Evolutionary conservation across 2,113 vertebrate species (phyloP).

Genomic region (Cygnus atratus): DNA sequence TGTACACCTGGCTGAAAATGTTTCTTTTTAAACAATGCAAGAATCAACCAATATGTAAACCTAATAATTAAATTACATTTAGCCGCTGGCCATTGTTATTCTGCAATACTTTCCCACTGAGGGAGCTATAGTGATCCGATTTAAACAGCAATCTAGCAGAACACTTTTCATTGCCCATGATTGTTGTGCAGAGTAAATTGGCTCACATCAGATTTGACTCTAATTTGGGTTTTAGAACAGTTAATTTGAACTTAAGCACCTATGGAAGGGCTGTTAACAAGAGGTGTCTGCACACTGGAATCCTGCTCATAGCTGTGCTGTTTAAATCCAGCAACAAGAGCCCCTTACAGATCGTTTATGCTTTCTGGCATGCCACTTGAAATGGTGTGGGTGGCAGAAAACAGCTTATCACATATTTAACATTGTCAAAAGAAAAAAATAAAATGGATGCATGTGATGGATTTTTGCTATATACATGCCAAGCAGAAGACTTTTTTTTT

Average conservation of each 20-base stretch:
- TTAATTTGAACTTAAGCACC: slow-evolving; percentile 70
- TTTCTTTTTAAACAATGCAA: slow-evolving; percentile 65
- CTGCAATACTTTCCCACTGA: not conserved
- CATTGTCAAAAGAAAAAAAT: slow-evolving; percentile 27
- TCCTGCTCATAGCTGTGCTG: not conserved
- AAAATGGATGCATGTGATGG: not conserved
- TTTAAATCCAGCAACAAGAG: slow-evolving; percentile 11
- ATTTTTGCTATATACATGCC: not conserved
- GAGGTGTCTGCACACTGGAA: slow-evolving; percentile 28
- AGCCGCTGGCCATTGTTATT: slow-evolving; percentile 50
- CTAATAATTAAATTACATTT: slow-evolving; percentile 72
- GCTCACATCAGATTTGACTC: slow-evolving; percentile 64
- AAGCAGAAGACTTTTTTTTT: not conserved
- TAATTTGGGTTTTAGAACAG: slow-evolving; percentile 69
- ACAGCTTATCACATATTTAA: slow-evolving; percentile 35
- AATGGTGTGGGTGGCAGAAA: not conserved
- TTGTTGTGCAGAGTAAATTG: slow-evolving; percentile 53
- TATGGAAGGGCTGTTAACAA: slow-evolving; percentile 49
- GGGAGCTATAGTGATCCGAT: slow-evolving; percentile 43
- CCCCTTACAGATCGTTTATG: not conserved
- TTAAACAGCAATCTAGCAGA: slow-evolving; percentile 52
- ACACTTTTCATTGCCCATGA: slow-evolving; percentile 52
- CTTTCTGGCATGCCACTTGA: slow-evolving; percentile 9
- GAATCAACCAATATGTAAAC: slow-evolving; percentile 32
- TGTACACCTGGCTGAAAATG: slow-evolving; percentile 47